Evolutionary conservation across 1,140 invertebrate genomes (phyloP).

Genomic region (Contarinia nasturtii): DNA sequence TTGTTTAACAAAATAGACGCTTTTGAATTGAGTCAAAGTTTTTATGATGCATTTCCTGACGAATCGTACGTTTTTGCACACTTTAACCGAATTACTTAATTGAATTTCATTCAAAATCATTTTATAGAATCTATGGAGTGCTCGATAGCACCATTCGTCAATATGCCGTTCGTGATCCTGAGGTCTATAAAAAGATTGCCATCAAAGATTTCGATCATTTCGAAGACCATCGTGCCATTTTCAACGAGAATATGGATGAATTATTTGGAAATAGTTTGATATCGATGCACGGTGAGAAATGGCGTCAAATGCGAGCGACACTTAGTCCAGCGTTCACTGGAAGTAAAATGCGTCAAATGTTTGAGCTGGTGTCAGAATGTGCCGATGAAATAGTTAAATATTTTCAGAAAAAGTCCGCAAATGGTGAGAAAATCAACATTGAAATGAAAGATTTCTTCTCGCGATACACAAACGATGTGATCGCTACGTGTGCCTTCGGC

Average conservation of each 20-base stretch:
- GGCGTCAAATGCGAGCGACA: constrained; percentile 26
- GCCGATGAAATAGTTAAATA: background rate
- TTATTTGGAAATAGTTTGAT: constrained; percentile 23
- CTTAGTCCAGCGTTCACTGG: constrained; percentile 31
- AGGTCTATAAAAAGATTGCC: constrained; percentile 16
- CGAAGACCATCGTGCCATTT: constrained; percentile 8
- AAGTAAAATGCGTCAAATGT: constrained; percentile 28
- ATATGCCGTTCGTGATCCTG: constrained; percentile 7
- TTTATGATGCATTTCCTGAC: background rate
- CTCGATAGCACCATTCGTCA: background rate
- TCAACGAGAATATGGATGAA: constrained; percentile 8
- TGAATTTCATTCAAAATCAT: too few relatives aligned
- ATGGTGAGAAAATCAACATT: constrained; percentile 13
- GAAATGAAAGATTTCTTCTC: constrained; percentile 17
- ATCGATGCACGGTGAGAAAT: constrained; percentile 26
- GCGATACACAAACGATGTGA: constrained; percentile 19
- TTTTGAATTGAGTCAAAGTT: background rate
- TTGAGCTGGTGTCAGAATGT: constrained; percentile 16
- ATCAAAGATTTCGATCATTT: constrained; percentile 21
- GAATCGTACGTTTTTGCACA: background rate
- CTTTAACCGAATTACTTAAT: background rate
- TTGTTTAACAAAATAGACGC: background rate
- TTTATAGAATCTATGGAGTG: background rate
- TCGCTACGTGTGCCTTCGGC: constrained; percentile 19
- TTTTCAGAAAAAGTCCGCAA: background rate